A percentile compares a stretch with the other conserved stretches of the same genome.
phyloP scores from a whole-genome alignment of 2,888 invertebrate genomes.

The Psococerastis gibbosa region DNA sequence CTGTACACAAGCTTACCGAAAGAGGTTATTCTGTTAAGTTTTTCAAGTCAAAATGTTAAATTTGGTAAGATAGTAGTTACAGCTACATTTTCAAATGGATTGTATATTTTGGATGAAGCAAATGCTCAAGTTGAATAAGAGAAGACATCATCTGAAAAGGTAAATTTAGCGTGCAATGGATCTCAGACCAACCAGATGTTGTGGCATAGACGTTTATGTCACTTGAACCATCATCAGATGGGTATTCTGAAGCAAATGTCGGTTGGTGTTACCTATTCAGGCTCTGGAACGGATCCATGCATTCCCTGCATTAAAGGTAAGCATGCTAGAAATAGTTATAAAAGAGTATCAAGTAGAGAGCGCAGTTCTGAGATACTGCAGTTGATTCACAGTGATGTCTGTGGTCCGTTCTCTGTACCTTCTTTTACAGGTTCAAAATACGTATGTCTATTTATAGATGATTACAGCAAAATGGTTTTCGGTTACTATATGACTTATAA shows the following conservation, averaged over 20 bases:
- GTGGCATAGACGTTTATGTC: constrained; percentile 19
- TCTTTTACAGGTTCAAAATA: constrained; percentile 22
- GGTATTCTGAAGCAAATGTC: constrained; percentile 14
- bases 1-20: too few relatives aligned
- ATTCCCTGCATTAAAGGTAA: constrained; percentile 19
- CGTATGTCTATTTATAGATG: constrained; percentile 24
- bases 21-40: too few relatives aligned
- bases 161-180: background rate
- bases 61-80: too few relatives aligned
- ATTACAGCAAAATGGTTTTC: constrained; percentile 18
- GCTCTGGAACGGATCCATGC: constrained; percentile 13
- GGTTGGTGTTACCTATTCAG: too few relatives aligned
- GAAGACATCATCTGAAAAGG: background rate
- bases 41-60: too few relatives aligned
- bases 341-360: constrained; percentile 10
- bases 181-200: constrained; percentile 15
- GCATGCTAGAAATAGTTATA: constrained; percentile 17
- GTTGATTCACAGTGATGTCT: constrained; percentile 22
- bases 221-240: constrained; percentile 16
- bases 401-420: constrained; percentile 22
- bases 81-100: too few relatives aligned
- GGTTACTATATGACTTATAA: constrained; percentile 18
- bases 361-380: constrained; percentile 19
- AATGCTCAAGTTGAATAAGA: background rate
- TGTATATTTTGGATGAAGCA: background rate